phyloP scores from a whole-genome alignment of 2,797 vertebrate genomes.

The Lepidocolaptes lacrymiger region DNA sequence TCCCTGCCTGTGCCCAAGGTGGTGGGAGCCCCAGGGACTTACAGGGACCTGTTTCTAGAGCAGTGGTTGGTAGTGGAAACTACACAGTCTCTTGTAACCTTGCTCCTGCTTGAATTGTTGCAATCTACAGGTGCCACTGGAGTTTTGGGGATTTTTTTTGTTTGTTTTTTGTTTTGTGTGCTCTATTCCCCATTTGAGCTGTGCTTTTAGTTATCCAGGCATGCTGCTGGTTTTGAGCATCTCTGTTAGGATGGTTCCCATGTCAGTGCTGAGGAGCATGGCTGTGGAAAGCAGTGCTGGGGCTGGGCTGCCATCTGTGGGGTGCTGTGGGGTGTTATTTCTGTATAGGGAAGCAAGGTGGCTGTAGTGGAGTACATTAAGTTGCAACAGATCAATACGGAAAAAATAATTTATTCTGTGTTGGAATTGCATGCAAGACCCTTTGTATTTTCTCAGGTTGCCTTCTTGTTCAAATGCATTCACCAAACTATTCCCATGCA shows the following conservation, averaged over 20 bases:
- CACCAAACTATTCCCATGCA: not conserved
- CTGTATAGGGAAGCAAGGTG: not conserved
- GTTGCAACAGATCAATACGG: not conserved
- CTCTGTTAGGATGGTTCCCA: fast-evolving
- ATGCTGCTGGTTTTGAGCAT: not conserved
- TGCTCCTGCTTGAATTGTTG: not conserved
- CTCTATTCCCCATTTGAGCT: not conserved
- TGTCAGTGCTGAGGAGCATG: not conserved
- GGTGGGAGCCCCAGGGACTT: not conserved
- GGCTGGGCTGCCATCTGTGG: not conserved
- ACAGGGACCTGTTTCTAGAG: not conserved
- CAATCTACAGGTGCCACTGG: not conserved
- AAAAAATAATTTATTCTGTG: not conserved
- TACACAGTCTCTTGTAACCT: not conserved
- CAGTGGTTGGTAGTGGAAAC: not conserved
- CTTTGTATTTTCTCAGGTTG: not conserved
- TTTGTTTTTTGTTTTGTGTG: not conserved
- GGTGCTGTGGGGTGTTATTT: not conserved
- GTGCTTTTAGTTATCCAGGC: not conserved
- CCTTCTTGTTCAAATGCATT: not conserved
- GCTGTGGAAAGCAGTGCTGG: not conserved
- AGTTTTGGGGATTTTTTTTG: not conserved
- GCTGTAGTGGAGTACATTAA: not conserved
- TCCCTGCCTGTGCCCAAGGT: not conserved
- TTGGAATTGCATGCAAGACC: not conserved